Evolutionary conservation across 2,113 vertebrate species (phyloP).

Genomic region (Dromiciops gliroides): DNA sequence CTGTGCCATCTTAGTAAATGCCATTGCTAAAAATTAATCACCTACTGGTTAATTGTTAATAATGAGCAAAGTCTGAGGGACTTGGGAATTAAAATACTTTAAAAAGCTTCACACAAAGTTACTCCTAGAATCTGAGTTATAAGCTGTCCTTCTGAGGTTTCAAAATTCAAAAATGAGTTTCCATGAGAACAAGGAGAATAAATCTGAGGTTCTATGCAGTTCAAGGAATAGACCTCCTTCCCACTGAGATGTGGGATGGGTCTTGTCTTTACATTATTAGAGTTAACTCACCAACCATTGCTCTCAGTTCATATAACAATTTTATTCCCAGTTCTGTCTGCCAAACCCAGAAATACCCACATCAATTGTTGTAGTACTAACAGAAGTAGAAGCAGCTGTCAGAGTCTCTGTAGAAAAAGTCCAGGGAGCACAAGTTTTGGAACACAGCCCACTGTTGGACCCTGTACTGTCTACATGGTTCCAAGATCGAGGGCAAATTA

Average conservation of each 20-base stretch:
- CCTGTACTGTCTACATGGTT: not conserved
- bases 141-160: not conserved
- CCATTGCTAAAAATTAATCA: not conserved
- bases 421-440: not conserved
- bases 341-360: not conserved
- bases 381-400: not conserved
- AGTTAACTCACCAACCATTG: not conserved
- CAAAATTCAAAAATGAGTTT: not conserved
- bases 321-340: not conserved
- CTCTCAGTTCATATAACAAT: not conserved
- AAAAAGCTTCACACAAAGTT: not conserved
- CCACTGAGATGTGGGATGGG: not conserved
- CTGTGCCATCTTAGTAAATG: not conserved
- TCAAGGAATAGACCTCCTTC: not conserved
- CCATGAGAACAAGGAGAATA: not conserved
- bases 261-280: not conserved
- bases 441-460: not conserved
- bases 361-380: not conserved
- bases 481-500: not conserved
- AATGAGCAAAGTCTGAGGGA: not conserved
- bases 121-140: not conserved
- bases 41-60: not conserved
- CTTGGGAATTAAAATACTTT: not conserved
- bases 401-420: not conserved
- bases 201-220: not conserved